These are phyloP conservation scores for Promerops cafer DNA, from an alignment of 2,113 vertebrate species.

Conservation along the genomic window DNA sequence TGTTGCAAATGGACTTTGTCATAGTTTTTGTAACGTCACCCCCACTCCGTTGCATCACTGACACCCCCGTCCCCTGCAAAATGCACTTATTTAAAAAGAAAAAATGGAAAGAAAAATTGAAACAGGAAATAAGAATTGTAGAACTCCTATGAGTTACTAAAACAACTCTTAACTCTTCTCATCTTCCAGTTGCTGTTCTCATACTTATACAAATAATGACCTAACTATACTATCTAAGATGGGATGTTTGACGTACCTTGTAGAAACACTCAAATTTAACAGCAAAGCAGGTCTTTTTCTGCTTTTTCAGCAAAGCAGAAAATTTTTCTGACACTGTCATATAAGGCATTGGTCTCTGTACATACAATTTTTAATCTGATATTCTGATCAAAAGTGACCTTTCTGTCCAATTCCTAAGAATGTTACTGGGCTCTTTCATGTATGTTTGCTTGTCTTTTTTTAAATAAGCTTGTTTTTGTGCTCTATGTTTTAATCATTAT, in stretches of 20 bases:
- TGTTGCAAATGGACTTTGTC: background rate
- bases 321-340: background rate
- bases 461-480: background rate
- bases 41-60: rapidly evolving
- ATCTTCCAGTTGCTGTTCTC: background rate
- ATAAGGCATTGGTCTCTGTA: background rate
- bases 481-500: background rate
- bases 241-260: background rate
- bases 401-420: background rate
- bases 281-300: background rate
- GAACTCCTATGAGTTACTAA: background rate
- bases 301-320: background rate
- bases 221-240: background rate
- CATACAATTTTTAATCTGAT: background rate
- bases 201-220: background rate
- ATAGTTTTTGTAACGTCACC: background rate
- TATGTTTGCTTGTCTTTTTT: background rate
- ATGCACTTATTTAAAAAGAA: background rate
- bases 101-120: background rate
- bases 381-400: background rate
- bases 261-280: background rate
- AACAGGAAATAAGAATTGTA: background rate
- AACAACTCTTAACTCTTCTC: background rate
- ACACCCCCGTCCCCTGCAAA: background rate
- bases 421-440: background rate